Conservation (phyloP, 1,140 invertebrate species). For the Meteorus sp. region DNA sequence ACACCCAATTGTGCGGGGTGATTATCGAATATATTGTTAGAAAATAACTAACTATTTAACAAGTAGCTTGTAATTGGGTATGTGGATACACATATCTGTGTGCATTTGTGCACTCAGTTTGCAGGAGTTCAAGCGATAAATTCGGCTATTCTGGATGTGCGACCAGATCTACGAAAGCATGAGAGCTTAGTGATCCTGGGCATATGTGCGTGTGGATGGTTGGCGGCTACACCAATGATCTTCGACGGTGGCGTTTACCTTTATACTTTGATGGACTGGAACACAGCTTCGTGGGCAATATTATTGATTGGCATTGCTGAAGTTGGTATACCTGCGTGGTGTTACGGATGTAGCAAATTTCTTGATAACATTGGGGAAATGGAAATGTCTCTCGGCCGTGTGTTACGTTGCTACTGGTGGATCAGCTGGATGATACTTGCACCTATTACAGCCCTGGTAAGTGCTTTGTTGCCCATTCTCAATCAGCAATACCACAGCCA, state of each 20-base stretch:
- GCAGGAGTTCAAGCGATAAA: constrained; percentile 80
- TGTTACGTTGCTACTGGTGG: constrained; percentile 62
- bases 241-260: constrained; percentile 74
- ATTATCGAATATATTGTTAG: no score
- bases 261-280: constrained; percentile 78
- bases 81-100: no score
- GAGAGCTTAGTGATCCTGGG: constrained; percentile 64
- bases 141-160: constrained; percentile 73
- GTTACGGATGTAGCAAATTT: constrained; percentile 69
- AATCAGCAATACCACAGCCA: no score
- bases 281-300: constrained; percentile 82
- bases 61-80: no score
- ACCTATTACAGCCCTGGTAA: constrained; percentile 61
- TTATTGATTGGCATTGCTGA: constrained; percentile 75
- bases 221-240: constrained; percentile 71
- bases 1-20: no score
- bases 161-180: constrained; percentile 66
- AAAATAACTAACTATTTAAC: no score
- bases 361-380: constrained; percentile 62
- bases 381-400: constrained; percentile 60
- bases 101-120: constrained; percentile 68
- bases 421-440: constrained; percentile 61
- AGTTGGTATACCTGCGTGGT: constrained; percentile 69
- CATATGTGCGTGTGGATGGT: constrained; percentile 66
- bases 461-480: constrained; percentile 35